Percentiles rank a stretch among this genome's conserved stretches.
phyloP scores from a whole-genome alignment of 2,797 vertebrate species.

The Heteromormyrus szaboi region DNA sequence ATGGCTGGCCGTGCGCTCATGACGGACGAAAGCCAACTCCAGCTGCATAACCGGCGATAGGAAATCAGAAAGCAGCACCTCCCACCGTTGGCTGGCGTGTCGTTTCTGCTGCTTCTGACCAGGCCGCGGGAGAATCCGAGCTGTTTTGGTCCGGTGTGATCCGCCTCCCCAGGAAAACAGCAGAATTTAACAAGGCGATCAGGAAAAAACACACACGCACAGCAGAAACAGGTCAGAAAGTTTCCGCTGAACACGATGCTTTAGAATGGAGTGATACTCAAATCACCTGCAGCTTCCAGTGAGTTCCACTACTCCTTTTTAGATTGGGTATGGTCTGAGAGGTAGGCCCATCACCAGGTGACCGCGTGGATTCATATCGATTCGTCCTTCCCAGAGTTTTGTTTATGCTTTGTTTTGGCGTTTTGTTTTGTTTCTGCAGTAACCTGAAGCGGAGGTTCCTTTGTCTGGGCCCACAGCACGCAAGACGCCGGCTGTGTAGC shows the following conservation, averaged over 20 bases:
- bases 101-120: neutral
- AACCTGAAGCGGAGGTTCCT: neutral
- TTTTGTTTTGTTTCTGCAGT: neutral
- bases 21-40: neutral
- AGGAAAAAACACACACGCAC: neutral
- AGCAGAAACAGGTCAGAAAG: neutral
- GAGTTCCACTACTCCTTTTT: neutral
- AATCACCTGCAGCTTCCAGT: neutral
- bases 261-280: neutral
- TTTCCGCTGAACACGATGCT: neutral
- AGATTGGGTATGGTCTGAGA: neutral
- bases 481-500: neutral
- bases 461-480: neutral
- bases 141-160: neutral
- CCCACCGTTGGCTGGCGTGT: neutral
- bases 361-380: neutral
- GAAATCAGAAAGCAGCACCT: neutral
- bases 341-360: neutral
- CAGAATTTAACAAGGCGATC: neutral
- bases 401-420: neutral
- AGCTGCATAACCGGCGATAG: conserved; percentile 12
- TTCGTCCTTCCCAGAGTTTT: neutral
- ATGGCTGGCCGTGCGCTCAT: neutral
- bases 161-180: neutral
- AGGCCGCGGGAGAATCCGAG: neutral